Evolutionary conservation across 2,888 invertebrate genomes (phyloP).

Genomic region (Megalurothrips usitatus): DNA sequence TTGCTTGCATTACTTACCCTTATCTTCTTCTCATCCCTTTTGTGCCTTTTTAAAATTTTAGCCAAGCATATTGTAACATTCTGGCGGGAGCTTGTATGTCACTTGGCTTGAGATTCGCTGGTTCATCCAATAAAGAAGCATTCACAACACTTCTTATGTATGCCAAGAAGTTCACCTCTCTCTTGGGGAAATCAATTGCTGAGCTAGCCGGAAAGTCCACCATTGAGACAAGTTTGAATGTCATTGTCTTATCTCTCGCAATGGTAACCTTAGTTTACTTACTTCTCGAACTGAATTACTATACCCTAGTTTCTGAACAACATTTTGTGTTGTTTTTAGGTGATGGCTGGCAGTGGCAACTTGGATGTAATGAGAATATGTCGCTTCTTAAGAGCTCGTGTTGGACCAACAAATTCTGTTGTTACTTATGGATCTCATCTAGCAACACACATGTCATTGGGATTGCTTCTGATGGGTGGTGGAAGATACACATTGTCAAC

Average conservation of each 20-base stretch:
- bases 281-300: neutral
- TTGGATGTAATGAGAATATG: slow-evolving; percentile 74
- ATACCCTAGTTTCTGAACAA: neutral
- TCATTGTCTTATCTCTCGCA: slow-evolving; percentile 72
- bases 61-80: slow-evolving; percentile 95
- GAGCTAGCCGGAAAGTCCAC: slow-evolving; percentile 87
- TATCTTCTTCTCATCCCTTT: neutral
- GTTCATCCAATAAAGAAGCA: slow-evolving; percentile 78
- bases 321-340: slow-evolving; percentile 46
- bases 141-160: slow-evolving; percentile 72
- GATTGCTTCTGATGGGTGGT: slow-evolving; percentile 89
- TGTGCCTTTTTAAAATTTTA: slow-evolving; percentile 45
- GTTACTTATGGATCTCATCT: slow-evolving; percentile 89
- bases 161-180: slow-evolving; percentile 62
- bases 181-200: slow-evolving; percentile 66
- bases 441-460: slow-evolving; percentile 92
- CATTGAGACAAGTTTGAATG: slow-evolving; percentile 82
- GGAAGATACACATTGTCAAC: slow-evolving; percentile 82
- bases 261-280: slow-evolving; percentile 54
- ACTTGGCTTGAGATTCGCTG: slow-evolving; percentile 88
- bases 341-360: slow-evolving; percentile 95
- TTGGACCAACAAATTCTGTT: slow-evolving; percentile 64
- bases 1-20: neutral
- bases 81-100: slow-evolving; percentile 92
- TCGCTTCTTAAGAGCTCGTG: slow-evolving; percentile 75